phyloP scores from a whole-genome alignment of 1,140 invertebrate species.

The Nylanderia fulva region DNA sequence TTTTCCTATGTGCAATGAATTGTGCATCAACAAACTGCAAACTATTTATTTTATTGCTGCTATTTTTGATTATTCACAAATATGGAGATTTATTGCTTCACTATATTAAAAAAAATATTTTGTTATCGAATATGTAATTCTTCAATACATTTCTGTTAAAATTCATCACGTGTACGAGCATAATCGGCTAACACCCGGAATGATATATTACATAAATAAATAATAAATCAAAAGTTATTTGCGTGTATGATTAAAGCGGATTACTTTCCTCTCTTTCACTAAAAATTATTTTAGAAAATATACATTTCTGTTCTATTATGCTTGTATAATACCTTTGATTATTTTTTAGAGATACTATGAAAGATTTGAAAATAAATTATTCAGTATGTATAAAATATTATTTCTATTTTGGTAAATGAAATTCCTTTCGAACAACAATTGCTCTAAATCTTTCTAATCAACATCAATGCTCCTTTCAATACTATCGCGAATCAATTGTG shows the following conservation, averaged over 20 bases:
- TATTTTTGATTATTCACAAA: constrained; percentile 4
- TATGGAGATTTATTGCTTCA: not conserved
- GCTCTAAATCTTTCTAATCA: constrained; percentile 9
- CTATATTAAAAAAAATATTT: not conserved
- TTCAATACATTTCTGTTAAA: not conserved
- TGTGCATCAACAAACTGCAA: not conserved
- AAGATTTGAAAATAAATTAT: constrained; percentile 23
- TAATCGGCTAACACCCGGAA: not conserved
- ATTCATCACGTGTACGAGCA: not conserved
- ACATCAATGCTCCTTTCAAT: not conserved
- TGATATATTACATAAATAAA: constrained; percentile 39
- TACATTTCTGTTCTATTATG: too few species aligned
- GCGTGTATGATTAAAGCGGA: not conserved
- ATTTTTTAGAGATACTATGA: not conserved
- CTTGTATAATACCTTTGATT: constrained; percentile 10
- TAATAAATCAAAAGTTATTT: constrained; percentile 43
- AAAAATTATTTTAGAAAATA: not conserved
- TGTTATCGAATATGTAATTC: not conserved
- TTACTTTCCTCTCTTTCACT: not conserved
- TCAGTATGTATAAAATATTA: not conserved
- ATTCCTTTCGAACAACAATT: constrained; percentile 21
- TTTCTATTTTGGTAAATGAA: not conserved
- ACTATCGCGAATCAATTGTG: not conserved
- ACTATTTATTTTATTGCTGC: not conserved
- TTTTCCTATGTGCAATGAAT: not conserved